A percentile compares a stretch with the other conserved stretches of the same genome.
phyloP scores from a whole-genome alignment of 2,113 vertebrate genomes.

The Tyto alba region DNA sequence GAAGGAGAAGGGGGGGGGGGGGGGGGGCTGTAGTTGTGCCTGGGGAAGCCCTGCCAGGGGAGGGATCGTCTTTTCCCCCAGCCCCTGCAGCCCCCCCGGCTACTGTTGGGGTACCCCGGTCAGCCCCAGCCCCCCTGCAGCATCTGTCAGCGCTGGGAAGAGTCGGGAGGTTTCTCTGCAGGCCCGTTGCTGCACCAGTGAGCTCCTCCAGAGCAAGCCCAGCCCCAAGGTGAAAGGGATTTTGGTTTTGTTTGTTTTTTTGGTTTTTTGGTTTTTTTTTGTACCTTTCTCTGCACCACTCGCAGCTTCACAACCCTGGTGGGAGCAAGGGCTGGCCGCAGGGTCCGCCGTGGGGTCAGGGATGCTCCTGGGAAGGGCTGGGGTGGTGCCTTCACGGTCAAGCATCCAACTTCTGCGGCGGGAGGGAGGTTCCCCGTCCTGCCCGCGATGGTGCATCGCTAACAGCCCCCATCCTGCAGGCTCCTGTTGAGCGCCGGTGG shows the following conservation, averaged over 20 bases:
- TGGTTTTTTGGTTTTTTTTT: too few relatives aligned
- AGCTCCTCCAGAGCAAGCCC: not conserved
- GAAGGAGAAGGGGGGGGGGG: too few relatives aligned
- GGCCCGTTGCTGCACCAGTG: fast-evolving
- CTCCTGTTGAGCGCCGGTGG: not conserved
- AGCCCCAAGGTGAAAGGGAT: not conserved
- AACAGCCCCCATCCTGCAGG: fast-evolving
- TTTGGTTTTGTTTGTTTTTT: too few relatives aligned
- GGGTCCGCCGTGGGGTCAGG: fast-evolving
- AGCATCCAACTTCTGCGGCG: fast-evolving
- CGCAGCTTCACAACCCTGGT: fast-evolving
- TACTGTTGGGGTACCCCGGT: fast-evolving
- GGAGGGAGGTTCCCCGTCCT: fast-evolving
- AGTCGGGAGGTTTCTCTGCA: not conserved
- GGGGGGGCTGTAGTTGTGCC: fast-evolving
- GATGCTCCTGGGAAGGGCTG: not conserved
- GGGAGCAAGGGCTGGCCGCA: fast-evolving
- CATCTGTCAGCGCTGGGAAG: not conserved
- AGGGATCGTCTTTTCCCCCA: fast-evolving
- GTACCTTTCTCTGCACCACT: not conserved
- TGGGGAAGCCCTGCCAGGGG: fast-evolving
- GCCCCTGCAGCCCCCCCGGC: not conserved
- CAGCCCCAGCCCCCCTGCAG: not conserved
- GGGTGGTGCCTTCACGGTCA: not conserved
- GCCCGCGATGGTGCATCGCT: fast-evolving